phyloP scores from a whole-genome alignment of 2,888 invertebrate species.

The Chouioia cunea region DNA sequence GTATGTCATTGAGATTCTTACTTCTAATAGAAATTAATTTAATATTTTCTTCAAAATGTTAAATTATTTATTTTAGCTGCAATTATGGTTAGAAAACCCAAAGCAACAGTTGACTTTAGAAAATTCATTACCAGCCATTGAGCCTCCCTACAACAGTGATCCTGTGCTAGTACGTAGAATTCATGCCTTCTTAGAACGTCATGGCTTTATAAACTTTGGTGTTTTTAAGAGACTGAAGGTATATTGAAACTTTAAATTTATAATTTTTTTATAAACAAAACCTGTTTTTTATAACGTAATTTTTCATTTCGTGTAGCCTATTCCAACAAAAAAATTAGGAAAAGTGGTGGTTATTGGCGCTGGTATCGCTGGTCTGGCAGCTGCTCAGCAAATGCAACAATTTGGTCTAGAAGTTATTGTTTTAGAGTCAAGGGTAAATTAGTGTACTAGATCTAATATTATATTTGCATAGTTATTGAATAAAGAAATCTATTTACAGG shows the following conservation, averaged over 20 bases:
- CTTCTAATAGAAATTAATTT: background rate
- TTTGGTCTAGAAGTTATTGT: conserved; percentile 97
- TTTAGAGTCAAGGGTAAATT: conserved; percentile 77
- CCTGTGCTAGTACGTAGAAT: conserved; percentile 84
- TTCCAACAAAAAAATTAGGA: conserved; percentile 70
- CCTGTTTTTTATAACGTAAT: conserved; percentile 56
- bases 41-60: conserved; percentile 18
- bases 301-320: conserved; percentile 59
- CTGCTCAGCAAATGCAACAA: conserved; percentile 93
- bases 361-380: conserved; percentile 94
- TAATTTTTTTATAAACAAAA: conserved; percentile 46
- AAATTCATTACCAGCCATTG: conserved; percentile 83
- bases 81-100: conserved; percentile 96
- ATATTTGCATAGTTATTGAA: background rate
- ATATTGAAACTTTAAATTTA: conserved; percentile 50
- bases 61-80: conserved; percentile 72
- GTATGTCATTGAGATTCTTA: conserved; percentile 64
- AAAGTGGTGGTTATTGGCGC: conserved; percentile 78
- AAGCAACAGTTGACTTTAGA: conserved; percentile 90
- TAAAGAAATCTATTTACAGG: conserved; percentile 67
- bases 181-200: conserved; percentile 92
- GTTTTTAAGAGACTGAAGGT: conserved; percentile 90
- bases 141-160: conserved; percentile 94
- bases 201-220: conserved; percentile 98
- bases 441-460: background rate